Conservation (phyloP, 2,797 vertebrate genomes). For the Rhincodon typus region DNA sequence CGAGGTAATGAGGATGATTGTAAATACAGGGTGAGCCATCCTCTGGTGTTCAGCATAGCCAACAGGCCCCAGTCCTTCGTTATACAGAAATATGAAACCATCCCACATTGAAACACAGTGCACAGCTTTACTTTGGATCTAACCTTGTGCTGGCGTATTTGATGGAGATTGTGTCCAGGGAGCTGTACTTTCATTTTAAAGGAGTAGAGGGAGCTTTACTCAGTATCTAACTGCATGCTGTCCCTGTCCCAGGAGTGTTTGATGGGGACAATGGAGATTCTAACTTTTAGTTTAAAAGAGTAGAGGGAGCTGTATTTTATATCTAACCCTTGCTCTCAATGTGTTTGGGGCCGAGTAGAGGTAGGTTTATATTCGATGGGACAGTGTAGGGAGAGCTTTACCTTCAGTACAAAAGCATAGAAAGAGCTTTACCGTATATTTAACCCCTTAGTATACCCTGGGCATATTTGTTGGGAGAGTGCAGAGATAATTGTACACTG, state of each 20-base stretch:
- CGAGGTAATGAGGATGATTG: no score
- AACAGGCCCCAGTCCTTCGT: no score
- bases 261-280: no score
- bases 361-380: background rate
- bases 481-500: background rate
- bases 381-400: background rate
- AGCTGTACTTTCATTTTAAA: background rate
- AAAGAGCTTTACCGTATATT: background rate
- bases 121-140: background rate
- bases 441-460: background rate
- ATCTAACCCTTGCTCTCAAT: background rate
- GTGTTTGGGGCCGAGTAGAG: no score
- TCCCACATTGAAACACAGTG: no score
- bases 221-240: background rate
- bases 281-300: no score
- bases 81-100: no score
- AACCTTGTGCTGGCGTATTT: background rate
- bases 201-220: background rate
- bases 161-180: background rate
- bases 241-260: background rate
- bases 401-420: background rate
- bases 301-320: background rate
- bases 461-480: background rate
- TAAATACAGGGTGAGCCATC: no score
- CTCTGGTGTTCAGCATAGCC: no score